Evolutionary conservation across 2,888 invertebrate species (phyloP).

Genomic region (Ecliptopera silaceata): DNA sequence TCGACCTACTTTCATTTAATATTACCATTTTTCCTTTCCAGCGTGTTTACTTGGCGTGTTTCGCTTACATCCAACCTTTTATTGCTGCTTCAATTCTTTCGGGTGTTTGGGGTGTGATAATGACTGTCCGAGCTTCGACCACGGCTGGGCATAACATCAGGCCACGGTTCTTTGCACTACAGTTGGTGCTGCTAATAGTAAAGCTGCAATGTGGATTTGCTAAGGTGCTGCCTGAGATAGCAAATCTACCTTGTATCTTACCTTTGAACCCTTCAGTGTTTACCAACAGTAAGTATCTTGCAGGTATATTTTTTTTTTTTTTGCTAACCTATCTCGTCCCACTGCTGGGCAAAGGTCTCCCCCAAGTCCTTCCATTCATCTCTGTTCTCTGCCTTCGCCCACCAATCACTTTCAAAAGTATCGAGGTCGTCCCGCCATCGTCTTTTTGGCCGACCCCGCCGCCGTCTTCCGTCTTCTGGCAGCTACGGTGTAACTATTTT

Average conservation of each 20-base stretch:
- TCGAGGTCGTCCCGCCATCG: no score
- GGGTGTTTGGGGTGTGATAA: conserved; percentile 87
- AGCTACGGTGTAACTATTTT: no score
- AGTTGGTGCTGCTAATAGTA: conserved; percentile 85
- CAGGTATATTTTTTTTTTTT: no score
- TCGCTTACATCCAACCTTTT: conserved; percentile 86
- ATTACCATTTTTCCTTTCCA: conserved; percentile 15
- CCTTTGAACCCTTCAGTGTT: conserved; percentile 86
- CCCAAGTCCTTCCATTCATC: no score
- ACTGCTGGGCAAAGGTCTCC: no score
- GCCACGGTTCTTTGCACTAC: conserved; percentile 82
- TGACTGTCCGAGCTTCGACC: conserved; percentile 79
- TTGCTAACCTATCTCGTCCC: no score
- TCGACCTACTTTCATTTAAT: not conserved
- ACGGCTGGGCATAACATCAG: conserved; percentile 71
- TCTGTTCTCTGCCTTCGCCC: no score
- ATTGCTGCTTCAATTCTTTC: conserved; percentile 85
- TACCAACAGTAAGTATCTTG: conserved; percentile 84
- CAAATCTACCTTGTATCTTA: conserved; percentile 84
- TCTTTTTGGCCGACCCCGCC: no score
- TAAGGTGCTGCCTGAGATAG: conserved; percentile 80
- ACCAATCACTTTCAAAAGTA: no score
- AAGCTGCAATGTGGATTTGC: conserved; percentile 86
- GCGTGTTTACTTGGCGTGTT: conserved; percentile 43
- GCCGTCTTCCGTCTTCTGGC: no score